Conservation (phyloP, 2,888 invertebrate genomes). For the Meganola albula region DNA sequence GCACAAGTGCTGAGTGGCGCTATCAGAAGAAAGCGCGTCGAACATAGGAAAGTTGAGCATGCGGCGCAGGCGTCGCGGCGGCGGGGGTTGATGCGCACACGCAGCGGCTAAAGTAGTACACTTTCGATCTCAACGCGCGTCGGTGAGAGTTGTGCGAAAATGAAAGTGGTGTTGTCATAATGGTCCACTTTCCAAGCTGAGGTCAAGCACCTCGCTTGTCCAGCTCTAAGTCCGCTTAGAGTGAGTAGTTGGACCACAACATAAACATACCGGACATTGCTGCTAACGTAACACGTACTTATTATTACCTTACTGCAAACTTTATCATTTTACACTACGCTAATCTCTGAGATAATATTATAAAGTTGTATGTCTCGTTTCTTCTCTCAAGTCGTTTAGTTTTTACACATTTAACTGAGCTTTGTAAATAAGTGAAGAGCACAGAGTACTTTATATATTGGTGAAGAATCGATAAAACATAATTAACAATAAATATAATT, state of each 20-base stretch:
- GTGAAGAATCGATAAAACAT: too few species aligned
- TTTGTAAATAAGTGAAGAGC: too few species aligned
- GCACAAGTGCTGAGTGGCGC: conserved; percentile 54
- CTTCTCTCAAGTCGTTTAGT: too few species aligned
- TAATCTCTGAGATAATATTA: too few species aligned
- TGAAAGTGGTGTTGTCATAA: conserved; percentile 78
- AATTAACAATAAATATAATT: too few species aligned
- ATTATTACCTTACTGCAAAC: conserved; percentile 6
- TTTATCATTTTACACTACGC: too few species aligned
- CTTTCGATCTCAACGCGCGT: conserved; percentile 71
- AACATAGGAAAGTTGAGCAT: conserved; percentile 64
- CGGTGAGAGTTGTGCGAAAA: conserved; percentile 79
- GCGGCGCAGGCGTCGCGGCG: conserved; percentile 25
- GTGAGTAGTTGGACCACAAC: conserved; percentile 47
- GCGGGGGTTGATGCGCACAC: conserved; percentile 58
- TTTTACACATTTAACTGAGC: too few species aligned
- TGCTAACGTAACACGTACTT: conserved; percentile 3
- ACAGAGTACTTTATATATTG: too few species aligned
- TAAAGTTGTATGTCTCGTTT: too few species aligned
- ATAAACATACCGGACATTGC: conserved; percentile 20
- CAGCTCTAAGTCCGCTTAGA: conserved; percentile 48
- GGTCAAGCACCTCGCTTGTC: conserved; percentile 63
- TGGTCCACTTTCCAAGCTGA: conserved; percentile 71
- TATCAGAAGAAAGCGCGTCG: conserved; percentile 71
- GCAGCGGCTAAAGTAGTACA: conserved; percentile 72